These are phyloP conservation scores for Pampusana beccarii DNA, from an alignment of 2,113 vertebrate genomes.

Conservation along the genomic window DNA sequence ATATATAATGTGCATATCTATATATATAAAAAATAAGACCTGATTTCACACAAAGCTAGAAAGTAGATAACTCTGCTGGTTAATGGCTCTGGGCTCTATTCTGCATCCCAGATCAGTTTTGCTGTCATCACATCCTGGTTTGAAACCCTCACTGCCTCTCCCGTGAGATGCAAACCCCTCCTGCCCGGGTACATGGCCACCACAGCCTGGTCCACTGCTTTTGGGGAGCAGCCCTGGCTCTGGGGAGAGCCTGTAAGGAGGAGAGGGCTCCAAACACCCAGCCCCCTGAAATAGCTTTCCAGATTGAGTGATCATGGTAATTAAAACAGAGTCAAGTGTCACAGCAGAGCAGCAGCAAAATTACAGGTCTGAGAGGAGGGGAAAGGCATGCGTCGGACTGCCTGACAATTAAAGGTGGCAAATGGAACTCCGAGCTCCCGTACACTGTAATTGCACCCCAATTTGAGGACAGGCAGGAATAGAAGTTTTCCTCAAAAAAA, in stretches of 20 bases:
- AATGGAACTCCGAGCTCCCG: neutral
- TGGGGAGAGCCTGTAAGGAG: neutral
- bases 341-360: constrained; percentile 59
- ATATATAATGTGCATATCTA: no score
- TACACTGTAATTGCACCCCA: constrained; percentile 18
- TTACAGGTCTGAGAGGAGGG: constrained; percentile 64
- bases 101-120: neutral
- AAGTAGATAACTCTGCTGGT: neutral
- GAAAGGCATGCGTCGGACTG: constrained; percentile 31
- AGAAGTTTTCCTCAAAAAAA: neutral
- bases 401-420: constrained; percentile 47
- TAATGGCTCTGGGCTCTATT: neutral
- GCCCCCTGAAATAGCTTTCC: constrained; percentile 45
- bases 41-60: neutral
- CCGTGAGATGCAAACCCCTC: neutral
- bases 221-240: neutral
- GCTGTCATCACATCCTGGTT: neutral
- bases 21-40: neutral
- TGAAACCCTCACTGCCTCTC: neutral
- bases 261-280: neutral
- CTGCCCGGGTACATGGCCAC: accelerated
- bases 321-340: constrained; percentile 60
- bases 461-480: neutral
- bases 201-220: accelerated
- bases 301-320: constrained; percentile 60